Percentiles rank a stretch among this genome's conserved stretches.
phyloP scores from a whole-genome alignment of 2,888 invertebrate species.

The Tillus elongatus region DNA sequence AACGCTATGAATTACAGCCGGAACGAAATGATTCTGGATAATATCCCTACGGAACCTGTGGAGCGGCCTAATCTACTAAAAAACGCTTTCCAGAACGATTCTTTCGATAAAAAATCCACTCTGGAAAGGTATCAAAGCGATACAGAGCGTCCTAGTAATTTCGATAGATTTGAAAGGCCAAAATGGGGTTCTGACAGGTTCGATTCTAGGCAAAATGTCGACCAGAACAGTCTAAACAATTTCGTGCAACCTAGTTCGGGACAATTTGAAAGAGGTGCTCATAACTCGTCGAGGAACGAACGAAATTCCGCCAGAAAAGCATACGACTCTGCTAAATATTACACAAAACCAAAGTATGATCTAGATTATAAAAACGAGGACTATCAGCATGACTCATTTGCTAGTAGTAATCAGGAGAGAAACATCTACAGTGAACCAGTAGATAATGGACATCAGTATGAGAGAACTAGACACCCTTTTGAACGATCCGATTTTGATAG shows the following conservation, averaged over 20 bases:
- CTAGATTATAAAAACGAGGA: conserved; percentile 35
- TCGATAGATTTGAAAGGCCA: conserved; percentile 48
- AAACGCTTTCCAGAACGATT: conserved; percentile 51
- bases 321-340: conserved; percentile 38
- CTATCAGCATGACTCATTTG: conserved; percentile 31
- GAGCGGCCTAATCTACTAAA: conserved; percentile 48
- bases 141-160: conserved; percentile 46
- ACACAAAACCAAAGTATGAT: conserved; percentile 37
- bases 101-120: conserved; percentile 55
- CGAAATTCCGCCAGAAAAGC: conserved; percentile 31
- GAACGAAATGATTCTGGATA: conserved; percentile 42
- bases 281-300: conserved; percentile 32
- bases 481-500: conserved; percentile 51
- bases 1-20: conserved; percentile 74
- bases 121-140: conserved; percentile 54
- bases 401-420: conserved; percentile 45
- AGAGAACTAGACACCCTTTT: conserved; percentile 45
- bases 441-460: conserved; percentile 37
- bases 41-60: conserved; percentile 42
- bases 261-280: conserved; percentile 32
- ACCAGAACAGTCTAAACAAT: conserved; percentile 31
- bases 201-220: conserved; percentile 47
- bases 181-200: conserved; percentile 50
- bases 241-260: conserved; percentile 33
- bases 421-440: conserved; percentile 44